Evolutionary conservation across 92 coral and sea anemone genomes (phyloP), one percentile per base, ranked within the genome.

Genomic region (Phenganax subtilis): DNA sequence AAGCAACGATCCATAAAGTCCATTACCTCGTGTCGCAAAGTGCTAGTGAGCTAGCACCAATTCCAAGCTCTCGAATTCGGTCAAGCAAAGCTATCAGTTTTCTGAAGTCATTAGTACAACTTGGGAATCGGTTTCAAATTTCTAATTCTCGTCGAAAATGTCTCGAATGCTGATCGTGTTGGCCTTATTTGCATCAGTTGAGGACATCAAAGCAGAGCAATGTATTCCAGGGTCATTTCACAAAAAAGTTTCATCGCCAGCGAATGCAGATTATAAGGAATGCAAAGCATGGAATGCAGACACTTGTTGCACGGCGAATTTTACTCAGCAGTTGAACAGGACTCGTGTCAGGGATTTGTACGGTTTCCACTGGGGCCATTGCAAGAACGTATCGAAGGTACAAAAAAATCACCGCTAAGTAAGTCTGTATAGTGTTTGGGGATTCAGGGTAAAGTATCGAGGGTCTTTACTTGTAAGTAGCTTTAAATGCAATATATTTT

Each of bases 321-420:
- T 93, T 82, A 93, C 97, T 0, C 72, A 80, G 9, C 87, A 85
- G 64, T 88, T 93, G 29, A 64, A 85, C 61, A 68, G 66, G 55
- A 88, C 81, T 66, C 84, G 81, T 0, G 91, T 87, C 8, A 88
- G 87, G 77, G 87, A 88, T 11, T 77, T 93, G 69, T 91, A 92
- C 75, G 91, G 91, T 54, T 91, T 93, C 66, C 86, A 91, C 12
- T 93, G 96, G 96, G 77, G 92, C 51, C 96, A 93, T 58, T 93
- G 97, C 82, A 85, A 80, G 5, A 93, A 91, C 75, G 78, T 93
- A 60, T 85, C 92, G 3, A 56, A 81, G 93, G 97, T 92, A 85
- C 82, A 71, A 6, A 1, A 30, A 12, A 72, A 1, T 37, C 25
- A 20, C 25, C 25, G 25, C 25, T 20, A 20, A 20, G 25, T 20